Evolutionary conservation across 1,140 invertebrate genomes (phyloP), one percentile per base, ranked within the genome.

Genomic region (Macrotrachela quadricornifera): DNA sequence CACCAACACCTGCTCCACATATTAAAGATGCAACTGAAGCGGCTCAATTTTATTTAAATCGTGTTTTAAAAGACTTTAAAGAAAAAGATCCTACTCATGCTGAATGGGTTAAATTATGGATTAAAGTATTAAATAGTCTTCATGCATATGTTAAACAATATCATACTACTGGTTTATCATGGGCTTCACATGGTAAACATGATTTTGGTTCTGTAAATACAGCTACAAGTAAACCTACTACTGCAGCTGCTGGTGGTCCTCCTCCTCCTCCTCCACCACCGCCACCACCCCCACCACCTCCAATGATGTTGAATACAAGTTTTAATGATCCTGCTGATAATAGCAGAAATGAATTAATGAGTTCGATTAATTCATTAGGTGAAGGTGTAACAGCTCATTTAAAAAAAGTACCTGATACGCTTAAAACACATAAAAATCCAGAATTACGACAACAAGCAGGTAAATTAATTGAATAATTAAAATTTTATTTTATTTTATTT

Each of bases 361-460:
- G 8, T 30, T 30, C 21, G 8, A 30, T 30, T 30, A 30, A 30
- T 30, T 4, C 21, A 30, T 30, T 30, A 64, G 92, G 92, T 50
- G 79, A 80, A 60, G 79, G 78, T 60, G 82, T 97, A 56, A 96
- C 92, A 10, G 83, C 78, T 85, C 83, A 76, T 64, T 74, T 95
- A 58, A 87, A 85, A 66, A 88, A 86, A 71, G 87, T 97, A 15
- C 87, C 87, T 30, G 67, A 75, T 59, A 88, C 96, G 36, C 94
- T 95, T 87, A 87, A 96, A 71, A 97, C 91, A 3, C 92, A 97
- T 71, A 97, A 97, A 74, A 99, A 97, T 74, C 80, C 90, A 1
- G 75, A 75, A 15, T 68, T 96, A 50, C 76, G 86, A 4, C 21
- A 30, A 30, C 21, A 30, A 30, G 8, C 8, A 4, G 21, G 21